Conservation (phyloP, 2,113 vertebrate genomes). For the Opisthocomus hoazin region DNA sequence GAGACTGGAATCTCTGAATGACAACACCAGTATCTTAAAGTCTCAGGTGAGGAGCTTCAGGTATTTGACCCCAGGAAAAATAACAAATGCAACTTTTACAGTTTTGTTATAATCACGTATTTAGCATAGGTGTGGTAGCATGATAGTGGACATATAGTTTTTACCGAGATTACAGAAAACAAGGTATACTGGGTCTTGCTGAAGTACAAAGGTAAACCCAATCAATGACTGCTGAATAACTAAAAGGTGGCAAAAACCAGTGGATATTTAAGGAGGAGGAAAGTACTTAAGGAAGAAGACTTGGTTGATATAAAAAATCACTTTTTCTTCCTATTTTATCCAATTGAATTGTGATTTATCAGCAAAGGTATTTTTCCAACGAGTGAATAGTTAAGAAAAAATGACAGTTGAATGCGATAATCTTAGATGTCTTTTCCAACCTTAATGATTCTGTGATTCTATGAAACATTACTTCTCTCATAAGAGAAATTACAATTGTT, state of each 20-base stretch:
- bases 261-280: background rate
- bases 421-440: no score
- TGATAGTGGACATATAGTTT: background rate
- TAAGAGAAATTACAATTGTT: background rate
- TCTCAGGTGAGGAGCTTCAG: background rate
- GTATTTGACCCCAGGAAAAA: background rate
- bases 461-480: background rate
- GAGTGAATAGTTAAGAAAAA: background rate
- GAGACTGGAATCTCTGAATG: background rate
- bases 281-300: no score
- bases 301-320: background rate
- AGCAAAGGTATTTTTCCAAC: background rate
- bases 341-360: background rate
- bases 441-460: no score
- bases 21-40: background rate
- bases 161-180: background rate
- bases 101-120: background rate
- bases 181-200: background rate
- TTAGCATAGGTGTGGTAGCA: background rate
- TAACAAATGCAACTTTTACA: background rate
- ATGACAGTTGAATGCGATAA: no score
- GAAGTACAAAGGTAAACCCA: background rate
- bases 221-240: background rate
- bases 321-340: background rate
- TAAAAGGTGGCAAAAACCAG: background rate